Base-by-base conservation (phyloP, 2,888 invertebrate species). In the Leucoptera coffeella region DNA sequence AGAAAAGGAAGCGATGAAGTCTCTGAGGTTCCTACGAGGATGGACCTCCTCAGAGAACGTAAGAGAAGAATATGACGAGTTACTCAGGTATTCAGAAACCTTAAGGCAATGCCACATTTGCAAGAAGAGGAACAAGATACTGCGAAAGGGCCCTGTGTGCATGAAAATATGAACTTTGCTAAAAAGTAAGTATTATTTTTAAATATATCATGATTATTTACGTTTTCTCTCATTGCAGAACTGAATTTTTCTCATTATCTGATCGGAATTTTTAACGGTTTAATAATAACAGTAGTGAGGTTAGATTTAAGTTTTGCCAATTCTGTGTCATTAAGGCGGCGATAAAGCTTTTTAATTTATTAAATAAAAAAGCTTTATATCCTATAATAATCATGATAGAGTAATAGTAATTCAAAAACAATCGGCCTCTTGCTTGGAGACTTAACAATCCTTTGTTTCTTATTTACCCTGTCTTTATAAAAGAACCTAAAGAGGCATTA, bases 21-120 rank as follows among this genome's bases (percentile, higher is more conserved):
- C 75, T 0, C 45, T 77, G 1, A 60, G 72, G 34, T 73, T 69
- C 50, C 56, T 77, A 3, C 59, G 76, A 2, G 76, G 77, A 0
- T 75, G 74, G 74, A 67, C 72, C 1, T 42, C 53, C 1, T 45
- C 56, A 2, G 58, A 65, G 3, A 54, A 58, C 13, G 73, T 75
- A 2, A 47, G 47, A 9, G 54, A 67, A 9, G 75, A 75, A 33
- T 71, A 62, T 28, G 53, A 59, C 9, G 44, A 54, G 10, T 47
- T 75, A 2, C 40, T 50, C 2, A 38, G 42, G 1, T 72, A 74
- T 38, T 50, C 60, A 4, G 54, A 55, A 30, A 51, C 49, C 10
- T 32, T 67, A 27, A 41, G 51, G 7, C 42, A 47, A 10, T 65
- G 67, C 30, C 52, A 43, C 3, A 53, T 65, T 15, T 67, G 67